These are phyloP conservation scores for Adineta ricciae DNA, from an alignment of 2,888 invertebrate species.

Conservation along the genomic window DNA sequence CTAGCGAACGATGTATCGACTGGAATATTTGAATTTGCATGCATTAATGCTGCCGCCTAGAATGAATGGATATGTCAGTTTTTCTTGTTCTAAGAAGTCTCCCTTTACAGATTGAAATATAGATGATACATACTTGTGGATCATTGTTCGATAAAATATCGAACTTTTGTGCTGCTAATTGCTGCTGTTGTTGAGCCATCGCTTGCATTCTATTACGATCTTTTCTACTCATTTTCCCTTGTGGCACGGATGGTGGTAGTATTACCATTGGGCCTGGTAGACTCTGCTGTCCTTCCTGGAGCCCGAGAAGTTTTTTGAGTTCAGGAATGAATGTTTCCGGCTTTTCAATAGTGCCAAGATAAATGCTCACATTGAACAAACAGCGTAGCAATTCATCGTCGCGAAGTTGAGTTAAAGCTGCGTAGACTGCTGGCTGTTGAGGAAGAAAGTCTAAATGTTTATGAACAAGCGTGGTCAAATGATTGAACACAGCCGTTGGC, in stretches of 20 bases:
- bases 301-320: background rate
- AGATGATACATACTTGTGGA: background rate
- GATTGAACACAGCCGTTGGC: background rate
- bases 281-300: background rate
- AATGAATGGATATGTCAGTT: too few species aligned
- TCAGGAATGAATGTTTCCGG: background rate
- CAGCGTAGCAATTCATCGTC: background rate
- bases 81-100: too few species aligned
- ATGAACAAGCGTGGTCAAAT: background rate
- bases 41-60: too few species aligned
- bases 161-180: background rate
- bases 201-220: background rate
- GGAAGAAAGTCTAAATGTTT: background rate
- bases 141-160: background rate
- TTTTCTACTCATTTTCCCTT: background rate
- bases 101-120: too few species aligned
- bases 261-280: background rate
- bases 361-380: background rate
- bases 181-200: background rate
- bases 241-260: background rate
- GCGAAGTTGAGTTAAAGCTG: background rate
- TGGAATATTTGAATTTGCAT: background rate
- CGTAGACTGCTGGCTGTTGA: background rate
- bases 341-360: background rate
- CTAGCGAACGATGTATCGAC: background rate